Base-by-base conservation (phyloP, 2,797 vertebrate species). In the Silurus aristotelis region DNA sequence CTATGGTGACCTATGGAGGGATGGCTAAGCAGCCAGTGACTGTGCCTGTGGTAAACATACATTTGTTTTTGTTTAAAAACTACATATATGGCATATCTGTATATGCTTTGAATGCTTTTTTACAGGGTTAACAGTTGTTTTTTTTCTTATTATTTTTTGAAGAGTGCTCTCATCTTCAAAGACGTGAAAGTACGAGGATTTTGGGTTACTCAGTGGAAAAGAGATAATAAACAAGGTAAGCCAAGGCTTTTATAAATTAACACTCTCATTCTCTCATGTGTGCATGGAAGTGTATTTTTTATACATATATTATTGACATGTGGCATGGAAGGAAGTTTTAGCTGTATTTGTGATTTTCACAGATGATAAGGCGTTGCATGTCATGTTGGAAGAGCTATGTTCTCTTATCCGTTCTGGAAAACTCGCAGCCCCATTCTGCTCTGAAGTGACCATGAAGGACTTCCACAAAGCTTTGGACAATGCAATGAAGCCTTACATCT, bases 1-100 rank as follows among this genome's bases (percentile, higher is more conserved):
- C 96, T 80, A 95, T 99, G 96, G 97, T 99, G 92, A 99, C 98
- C 0, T 99, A 99, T 0, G 98, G 98, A 5, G 97, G 97, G 8
- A 99, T 99, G 98, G 95, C 97, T 89, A 99, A 96, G 90, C 97
- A 98, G 91, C 98, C 98, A 0, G 93, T 99, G 55, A 95, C 91
- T 55, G 93, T 97, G 66, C 97, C 98, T 76, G 96, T 96, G 96
- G 98, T 99, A 91, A 97, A 96, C n/a, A 64, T 79, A 4, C 13
- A 82, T 3, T 38, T 19, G 1, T 22, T 76, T 1, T 38, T 13
- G 1, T 22, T 76, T 3, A 46, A 20, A 4, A 60, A 31, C 8
- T 66, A 19, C 20, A 72, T 48, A 25, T 0, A 63, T 22, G 10
- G 1, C 7, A 27, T n/a, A 27, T 25, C 52, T 84, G 22, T 75